phyloP scores from a whole-genome alignment of 2,888 invertebrate genomes.

The Notocelia uddmanniana region DNA sequence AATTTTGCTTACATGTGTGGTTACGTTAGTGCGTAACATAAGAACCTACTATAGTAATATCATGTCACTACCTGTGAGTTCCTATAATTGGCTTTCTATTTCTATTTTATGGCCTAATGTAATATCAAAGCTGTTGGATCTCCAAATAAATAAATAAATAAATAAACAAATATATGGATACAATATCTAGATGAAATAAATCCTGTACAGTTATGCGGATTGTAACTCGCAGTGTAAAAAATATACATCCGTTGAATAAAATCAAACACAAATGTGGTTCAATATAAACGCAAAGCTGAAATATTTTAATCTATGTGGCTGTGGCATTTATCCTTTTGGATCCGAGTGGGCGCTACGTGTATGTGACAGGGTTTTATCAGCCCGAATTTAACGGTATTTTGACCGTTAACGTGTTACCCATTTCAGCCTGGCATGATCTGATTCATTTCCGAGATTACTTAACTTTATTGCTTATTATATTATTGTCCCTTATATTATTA shows the following conservation, averaged over 20 bases:
- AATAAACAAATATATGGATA: too few relatives aligned
- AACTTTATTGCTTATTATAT: not conserved
- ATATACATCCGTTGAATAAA: slow-evolving; percentile 1
- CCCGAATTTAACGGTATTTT: slow-evolving; percentile 44
- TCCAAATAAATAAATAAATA: too few relatives aligned
- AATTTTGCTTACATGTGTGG: too few relatives aligned
- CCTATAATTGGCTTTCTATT: too few relatives aligned
- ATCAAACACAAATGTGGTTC: slow-evolving; percentile 4
- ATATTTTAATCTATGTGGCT: slow-evolving; percentile 42
- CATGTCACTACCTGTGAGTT: too few relatives aligned
- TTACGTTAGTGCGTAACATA: too few relatives aligned
- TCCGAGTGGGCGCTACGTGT: slow-evolving; percentile 38
- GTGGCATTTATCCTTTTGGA: slow-evolving; percentile 39
- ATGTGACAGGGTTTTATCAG: slow-evolving; percentile 46
- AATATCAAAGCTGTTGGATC: too few relatives aligned
- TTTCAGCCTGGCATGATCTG: slow-evolving; percentile 14
- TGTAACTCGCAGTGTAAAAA: slow-evolving; percentile 1
- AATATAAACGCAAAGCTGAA: slow-evolving; percentile 29
- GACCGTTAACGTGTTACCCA: slow-evolving; percentile 28
- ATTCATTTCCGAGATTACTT: not conserved
- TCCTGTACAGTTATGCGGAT: not conserved
- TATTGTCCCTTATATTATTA: too few relatives aligned
- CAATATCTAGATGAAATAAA: too few relatives aligned
- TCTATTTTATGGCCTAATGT: too few relatives aligned
- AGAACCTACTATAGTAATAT: too few relatives aligned